Conservation (phyloP, 2,888 invertebrate species). For the Pegoplata infirma region DNA sequence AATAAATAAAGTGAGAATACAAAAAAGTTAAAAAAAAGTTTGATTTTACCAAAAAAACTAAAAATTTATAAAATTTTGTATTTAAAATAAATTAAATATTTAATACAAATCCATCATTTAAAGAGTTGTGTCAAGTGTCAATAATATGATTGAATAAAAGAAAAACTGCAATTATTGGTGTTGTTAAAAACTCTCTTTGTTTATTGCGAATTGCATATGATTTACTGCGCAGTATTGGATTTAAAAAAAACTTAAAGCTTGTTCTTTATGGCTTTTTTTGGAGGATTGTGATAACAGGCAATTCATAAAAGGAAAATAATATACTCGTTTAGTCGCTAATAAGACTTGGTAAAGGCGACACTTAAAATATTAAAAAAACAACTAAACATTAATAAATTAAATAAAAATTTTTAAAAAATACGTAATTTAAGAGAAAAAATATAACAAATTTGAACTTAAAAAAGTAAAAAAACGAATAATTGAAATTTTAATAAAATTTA, state of each 20-base stretch:
- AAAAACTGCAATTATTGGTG: constrained; percentile 28
- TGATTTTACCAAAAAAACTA: background rate
- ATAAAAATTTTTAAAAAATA: constrained; percentile 26
- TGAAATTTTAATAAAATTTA: background rate
- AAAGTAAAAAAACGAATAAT: background rate
- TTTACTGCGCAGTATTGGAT: constrained; percentile 45
- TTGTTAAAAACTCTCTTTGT: constrained; percentile 22
- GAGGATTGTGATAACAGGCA: background rate
- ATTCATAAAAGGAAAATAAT: background rate
- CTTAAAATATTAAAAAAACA: constrained; percentile 17
- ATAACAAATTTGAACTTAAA: no score
- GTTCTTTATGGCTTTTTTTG: constrained; percentile 10
- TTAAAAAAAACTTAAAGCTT: constrained; percentile 35
- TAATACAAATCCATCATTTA: background rate
- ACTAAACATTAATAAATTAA: background rate
- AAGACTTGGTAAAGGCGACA: constrained; percentile 63
- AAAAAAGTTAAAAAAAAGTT: background rate
- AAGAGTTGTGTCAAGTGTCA: constrained; percentile 51
- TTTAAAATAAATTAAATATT: background rate
- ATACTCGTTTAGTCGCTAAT: constrained; percentile 53
- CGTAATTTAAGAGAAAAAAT: constrained; percentile 33
- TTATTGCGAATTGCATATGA: constrained; percentile 10
- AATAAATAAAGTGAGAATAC: background rate
- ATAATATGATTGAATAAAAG: constrained; percentile 37
- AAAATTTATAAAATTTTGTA: background rate